A percentile compares a stretch with the other conserved stretches of the same genome.
phyloP scores from a whole-genome alignment of 2,797 vertebrate species.

The Sciurus carolinensis region DNA sequence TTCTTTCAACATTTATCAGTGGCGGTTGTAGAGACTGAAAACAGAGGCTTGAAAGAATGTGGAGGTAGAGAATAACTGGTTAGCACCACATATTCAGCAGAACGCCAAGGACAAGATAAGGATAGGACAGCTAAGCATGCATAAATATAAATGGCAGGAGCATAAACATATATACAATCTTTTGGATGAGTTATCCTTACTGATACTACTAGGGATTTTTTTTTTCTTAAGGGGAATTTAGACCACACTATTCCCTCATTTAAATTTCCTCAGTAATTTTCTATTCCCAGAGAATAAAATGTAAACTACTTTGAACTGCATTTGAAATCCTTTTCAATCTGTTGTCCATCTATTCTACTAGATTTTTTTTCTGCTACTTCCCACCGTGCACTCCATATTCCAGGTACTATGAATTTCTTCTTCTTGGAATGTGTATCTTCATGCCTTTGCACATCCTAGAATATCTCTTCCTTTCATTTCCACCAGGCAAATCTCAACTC shows the following conservation, averaged over 20 bases:
- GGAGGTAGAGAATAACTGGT: conserved; percentile 61
- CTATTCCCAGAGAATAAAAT: conserved; percentile 63
- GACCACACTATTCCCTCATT: conserved; percentile 11
- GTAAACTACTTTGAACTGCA: conserved; percentile 53
- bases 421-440: conserved; percentile 35
- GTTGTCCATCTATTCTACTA: neutral
- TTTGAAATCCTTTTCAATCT: conserved; percentile 55
- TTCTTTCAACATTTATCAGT: conserved; percentile 75
- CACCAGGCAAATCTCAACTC: conserved; percentile 13
- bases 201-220: conserved; percentile 55
- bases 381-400: neutral
- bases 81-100: conserved; percentile 54
- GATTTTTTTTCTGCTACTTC: neutral
- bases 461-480: conserved; percentile 24
- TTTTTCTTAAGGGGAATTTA: conserved; percentile 69
- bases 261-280: conserved; percentile 65
- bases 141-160: conserved; percentile 47
- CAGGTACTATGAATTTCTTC: conserved; percentile 14
- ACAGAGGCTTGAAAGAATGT: conserved; percentile 76
- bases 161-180: conserved; percentile 33
- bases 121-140: conserved; percentile 8
- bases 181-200: conserved; percentile 44
- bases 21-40: conserved; percentile 63
- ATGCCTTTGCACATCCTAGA: conserved; percentile 24
- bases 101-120: conserved; percentile 71